Base-by-base conservation (phyloP, 2,888 invertebrate genomes). In the Ophraella communa region DNA sequence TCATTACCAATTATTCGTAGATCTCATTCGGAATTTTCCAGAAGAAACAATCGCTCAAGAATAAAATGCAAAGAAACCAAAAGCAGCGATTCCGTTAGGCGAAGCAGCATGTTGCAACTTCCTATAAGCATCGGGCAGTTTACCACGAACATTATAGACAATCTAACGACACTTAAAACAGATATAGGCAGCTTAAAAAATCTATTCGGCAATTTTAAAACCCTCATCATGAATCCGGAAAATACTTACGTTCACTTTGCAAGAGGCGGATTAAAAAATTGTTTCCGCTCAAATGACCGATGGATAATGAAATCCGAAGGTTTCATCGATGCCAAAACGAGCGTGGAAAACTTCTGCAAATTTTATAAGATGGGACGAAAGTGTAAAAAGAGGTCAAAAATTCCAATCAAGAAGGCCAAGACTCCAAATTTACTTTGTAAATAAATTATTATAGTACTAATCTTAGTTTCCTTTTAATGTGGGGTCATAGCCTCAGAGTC, bases 271-370 rank as follows among this genome's bases (percentile, higher is more conserved):
- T 23, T 47, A n/a, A 47, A 20, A 47, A 23, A 47, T 14, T 47
- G 21, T 47, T 45, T 4, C 44, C 8, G 42, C 27, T 24, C n/a
- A 5, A 27, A 23, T 27, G 14, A 45, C 42, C 1, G 11, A 11
- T 27, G 27, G n/a, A 14, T 63, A 30, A 5, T 7, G 3, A 11
- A 3, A 21, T 23, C 47, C n/a, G 21, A 47, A 23, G 23, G 11
- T 23, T 7, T 47, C 11, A n/a, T 52, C n/a, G 44, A 57, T 30
- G 63, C 63, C 3, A 63, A 57, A 45, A 45, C 8, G 10, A 55
- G 63, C n/a, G 63, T 56, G 1, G 35, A 17, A 5, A 51, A 63
- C 39, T 63, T 63, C 14, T 63, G 63, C 24, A 63, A 27, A 51
- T 63, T 63, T 30, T 35, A 63, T 52, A 63, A 27, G 2, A 11